A percentile compares a stretch with the other conserved stretches of the same genome.
Evolutionary conservation across 2,888 invertebrate genomes (phyloP).

Genomic region (Poecilus cupreus): DNA sequence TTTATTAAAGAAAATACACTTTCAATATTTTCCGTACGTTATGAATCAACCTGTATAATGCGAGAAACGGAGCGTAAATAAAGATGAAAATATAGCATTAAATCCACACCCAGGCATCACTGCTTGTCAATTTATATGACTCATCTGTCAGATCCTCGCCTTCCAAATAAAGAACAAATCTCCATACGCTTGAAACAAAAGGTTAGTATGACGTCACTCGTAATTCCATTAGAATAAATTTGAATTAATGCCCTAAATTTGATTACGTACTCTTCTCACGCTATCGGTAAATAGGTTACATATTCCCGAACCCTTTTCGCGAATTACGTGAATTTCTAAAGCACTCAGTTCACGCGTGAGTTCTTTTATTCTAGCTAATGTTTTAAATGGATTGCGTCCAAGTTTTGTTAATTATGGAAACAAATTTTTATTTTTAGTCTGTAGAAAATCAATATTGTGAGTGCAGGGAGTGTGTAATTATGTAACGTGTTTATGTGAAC

Average conservation of each 20-base stretch:
- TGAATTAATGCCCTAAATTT: constrained; percentile 28
- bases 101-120: neutral
- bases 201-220: neutral
- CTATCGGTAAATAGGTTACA: neutral
- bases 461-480: neutral
- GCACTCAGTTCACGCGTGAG: no score
- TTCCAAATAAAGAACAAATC: constrained; percentile 33
- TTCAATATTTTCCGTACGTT: no score
- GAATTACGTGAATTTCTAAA: neutral
- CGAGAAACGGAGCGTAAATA: neutral
- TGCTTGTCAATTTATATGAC: neutral
- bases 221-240: constrained; percentile 39
- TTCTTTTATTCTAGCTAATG: neutral
- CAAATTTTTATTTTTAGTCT: constrained; percentile 17
- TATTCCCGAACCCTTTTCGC: neutral
- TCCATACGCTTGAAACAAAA: constrained; percentile 18
- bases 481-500: constrained; percentile 1
- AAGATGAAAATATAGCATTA: neutral
- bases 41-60: no score
- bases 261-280: constrained; percentile 22
- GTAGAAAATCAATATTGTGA: constrained; percentile 4
- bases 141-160: neutral
- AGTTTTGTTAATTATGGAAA: constrained; percentile 9
- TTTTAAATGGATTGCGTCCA: no score
- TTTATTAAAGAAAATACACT: no score